A percentile compares a stretch with the other conserved stretches of the same genome.
These are phyloP conservation scores for Chrysocyon brachyurus DNA, from an alignment of 2,797 vertebrate species.

Conservation along the genomic window DNA sequence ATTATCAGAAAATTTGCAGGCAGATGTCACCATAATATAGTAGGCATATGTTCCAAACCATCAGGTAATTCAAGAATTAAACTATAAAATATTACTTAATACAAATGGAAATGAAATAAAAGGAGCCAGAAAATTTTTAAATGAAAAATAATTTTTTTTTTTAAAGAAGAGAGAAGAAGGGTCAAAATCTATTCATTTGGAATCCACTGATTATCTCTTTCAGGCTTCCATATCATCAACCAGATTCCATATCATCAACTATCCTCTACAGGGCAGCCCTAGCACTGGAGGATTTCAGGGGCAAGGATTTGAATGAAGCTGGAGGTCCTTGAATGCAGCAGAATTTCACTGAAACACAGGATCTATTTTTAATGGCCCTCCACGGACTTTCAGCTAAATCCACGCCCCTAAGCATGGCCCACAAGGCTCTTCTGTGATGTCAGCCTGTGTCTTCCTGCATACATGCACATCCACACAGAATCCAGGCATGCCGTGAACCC, in stretches of 20 bases:
- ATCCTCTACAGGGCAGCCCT: neutral
- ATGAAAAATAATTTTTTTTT: neutral
- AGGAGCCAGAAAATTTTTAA: neutral
- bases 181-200: neutral
- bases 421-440: neutral
- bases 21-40: neutral
- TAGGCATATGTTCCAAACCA: neutral
- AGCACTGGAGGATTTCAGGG: neutral
- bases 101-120: constrained; percentile 35
- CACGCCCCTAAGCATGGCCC: neutral
- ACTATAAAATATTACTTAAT: constrained; percentile 15
- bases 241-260: neutral
- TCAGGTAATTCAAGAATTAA: neutral
- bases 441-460: neutral
- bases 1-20: neutral
- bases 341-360: neutral
- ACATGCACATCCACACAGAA: accelerated
- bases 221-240: neutral
- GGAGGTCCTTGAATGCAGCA: neutral
- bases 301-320: neutral
- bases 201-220: neutral
- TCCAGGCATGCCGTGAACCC: neutral
- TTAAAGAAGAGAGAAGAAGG: neutral
- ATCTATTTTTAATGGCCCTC: neutral
- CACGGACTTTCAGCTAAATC: neutral